phyloP scores from a whole-genome alignment of 2,888 invertebrate genomes.

The Ptychoptera albimana region DNA sequence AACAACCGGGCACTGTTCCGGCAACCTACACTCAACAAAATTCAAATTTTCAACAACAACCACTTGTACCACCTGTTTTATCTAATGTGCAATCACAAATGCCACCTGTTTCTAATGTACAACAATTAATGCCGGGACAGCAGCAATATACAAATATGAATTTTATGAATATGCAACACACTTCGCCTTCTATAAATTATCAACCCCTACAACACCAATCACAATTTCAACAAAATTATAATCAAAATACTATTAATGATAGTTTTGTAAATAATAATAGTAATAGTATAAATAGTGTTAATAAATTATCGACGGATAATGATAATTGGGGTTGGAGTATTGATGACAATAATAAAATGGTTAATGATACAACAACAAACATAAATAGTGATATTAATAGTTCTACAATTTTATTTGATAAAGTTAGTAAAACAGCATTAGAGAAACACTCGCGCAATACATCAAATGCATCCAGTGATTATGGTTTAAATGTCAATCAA shows the following conservation, averaged over 20 bases:
- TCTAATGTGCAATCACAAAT: background rate
- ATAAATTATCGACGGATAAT: constrained; percentile 14
- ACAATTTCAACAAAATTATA: constrained; percentile 7
- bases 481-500: background rate
- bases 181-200: background rate
- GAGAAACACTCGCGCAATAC: background rate
- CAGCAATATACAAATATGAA: background rate
- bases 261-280: constrained; percentile 32
- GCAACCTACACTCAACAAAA: background rate
- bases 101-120: background rate
- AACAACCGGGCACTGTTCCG: background rate
- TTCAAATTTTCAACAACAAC: background rate
- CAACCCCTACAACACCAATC: constrained; percentile 4
- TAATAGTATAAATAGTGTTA: too few species aligned
- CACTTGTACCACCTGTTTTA: background rate
- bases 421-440: background rate
- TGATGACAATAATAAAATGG: constrained; percentile 28
- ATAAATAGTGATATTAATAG: too few species aligned
- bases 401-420: background rate
- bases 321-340: constrained; percentile 47
- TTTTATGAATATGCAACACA: background rate
- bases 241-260: constrained; percentile 35
- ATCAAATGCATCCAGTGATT: background rate
- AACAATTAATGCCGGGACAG: background rate
- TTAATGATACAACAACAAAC: background rate